Evolutionary conservation across 2,113 vertebrate genomes (phyloP), one percentile per base, ranked within the genome.

Genomic region (Thalassoma bifasciatum): DNA sequence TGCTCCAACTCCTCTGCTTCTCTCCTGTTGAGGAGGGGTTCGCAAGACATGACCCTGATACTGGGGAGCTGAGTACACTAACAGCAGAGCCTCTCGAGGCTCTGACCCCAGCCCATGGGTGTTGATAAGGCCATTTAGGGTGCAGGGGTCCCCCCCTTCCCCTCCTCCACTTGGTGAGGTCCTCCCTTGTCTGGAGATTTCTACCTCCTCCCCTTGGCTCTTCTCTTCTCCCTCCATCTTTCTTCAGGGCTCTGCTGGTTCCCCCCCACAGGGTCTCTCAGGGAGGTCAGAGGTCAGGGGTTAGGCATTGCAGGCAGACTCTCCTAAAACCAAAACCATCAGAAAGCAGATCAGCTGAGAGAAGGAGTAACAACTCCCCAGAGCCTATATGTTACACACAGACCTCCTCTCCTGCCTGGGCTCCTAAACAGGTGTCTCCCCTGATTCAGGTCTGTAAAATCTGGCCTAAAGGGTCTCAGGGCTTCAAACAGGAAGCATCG

Each of bases 91-190:
- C 71, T 96, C 95, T 58, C 88, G 93, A 71, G 89, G 90, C 57
- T 97, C 96, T 1, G 92, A 89, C 87, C 93, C 90, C 21, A 96
- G 84, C 78, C 93, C 94, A 82, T 90, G 94, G 1, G 97, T 98
- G 79, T 96, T 95, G 77, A 98, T 97, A 68, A 97, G 91, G 11
- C 96, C 95, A 19, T 98, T 98, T 65, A 81, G 93, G 86, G 93
- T 95, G 75, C 67, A 84, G 65, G 72, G 0, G 0, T 93, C 89
- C 72, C 38, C 66, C 26, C 65, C 53, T 44, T 22, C 64, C 59
- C 42, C 60, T 26, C 5, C 65, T 53, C 34, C 66, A n/a, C 60
- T 26, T 6, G 61, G 42, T 24, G 58, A 14, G 63, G 67, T 26
- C 36, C 75, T 26, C 38, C 52, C 44, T n/a, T n/a, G n/a, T n/a